These are phyloP conservation scores for Hephaestus fuliginosus DNA, from an alignment of 2,797 vertebrate species.

Conservation along the genomic window DNA sequence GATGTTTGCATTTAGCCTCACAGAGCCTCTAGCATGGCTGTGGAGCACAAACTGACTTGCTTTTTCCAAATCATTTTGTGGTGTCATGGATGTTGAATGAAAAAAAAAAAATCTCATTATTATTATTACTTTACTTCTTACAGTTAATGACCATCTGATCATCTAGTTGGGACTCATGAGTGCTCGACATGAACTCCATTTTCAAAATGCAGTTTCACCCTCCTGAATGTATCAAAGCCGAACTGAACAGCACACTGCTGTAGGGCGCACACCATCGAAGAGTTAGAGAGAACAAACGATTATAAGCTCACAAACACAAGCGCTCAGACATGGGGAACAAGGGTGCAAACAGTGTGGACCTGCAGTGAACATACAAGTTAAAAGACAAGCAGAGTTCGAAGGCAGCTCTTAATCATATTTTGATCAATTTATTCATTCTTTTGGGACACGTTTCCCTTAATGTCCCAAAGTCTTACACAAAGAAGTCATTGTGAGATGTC, in stretches of 20 bases:
- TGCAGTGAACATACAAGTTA: background rate
- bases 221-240: background rate
- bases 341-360: background rate
- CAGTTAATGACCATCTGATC: background rate
- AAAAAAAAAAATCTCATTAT: background rate
- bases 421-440: conserved; percentile 88
- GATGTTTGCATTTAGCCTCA: background rate
- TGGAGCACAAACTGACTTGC: background rate
- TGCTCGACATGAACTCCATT: background rate
- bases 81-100: background rate
- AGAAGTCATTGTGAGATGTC: conserved; percentile 78
- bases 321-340: background rate
- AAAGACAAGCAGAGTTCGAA: conserved; percentile 66
- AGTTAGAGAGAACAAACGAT: background rate
- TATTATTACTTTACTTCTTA: background rate
- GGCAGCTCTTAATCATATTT: conserved; percentile 77
- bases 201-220: background rate
- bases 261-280: background rate
- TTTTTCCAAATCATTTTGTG: background rate
- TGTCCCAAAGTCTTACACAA: conserved; percentile 85
- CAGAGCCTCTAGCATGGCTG: background rate
- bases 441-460: conserved; percentile 73
- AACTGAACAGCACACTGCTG: background rate
- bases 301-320: background rate
- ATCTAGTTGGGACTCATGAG: background rate